These are phyloP conservation scores for Bombus vancouverensis DNA, from an alignment of 1,140 invertebrate species.

Conservation along the genomic window DNA sequence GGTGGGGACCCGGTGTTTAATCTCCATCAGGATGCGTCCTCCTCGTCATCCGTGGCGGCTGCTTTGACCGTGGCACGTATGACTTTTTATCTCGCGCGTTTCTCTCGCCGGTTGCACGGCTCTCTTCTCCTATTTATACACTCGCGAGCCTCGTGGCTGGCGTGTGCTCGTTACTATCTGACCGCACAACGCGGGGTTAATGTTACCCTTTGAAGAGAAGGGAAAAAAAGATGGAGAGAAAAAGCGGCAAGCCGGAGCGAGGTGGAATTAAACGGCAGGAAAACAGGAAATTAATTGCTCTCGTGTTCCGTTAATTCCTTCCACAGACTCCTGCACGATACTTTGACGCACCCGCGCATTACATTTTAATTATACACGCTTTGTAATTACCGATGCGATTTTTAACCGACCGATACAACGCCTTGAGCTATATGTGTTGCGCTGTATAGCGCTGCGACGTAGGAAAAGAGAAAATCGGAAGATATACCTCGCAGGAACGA, in stretches of 20 bases:
- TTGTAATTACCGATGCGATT: background rate
- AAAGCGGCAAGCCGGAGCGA: background rate
- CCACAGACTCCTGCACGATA: background rate
- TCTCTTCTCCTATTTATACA: constrained; percentile 55
- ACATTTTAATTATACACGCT: constrained; percentile 7
- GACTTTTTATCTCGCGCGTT: constrained; percentile 55
- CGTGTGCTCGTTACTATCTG: constrained; percentile 42
- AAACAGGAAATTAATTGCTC: constrained; percentile 55
- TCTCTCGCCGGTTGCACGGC: background rate
- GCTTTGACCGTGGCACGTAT: constrained; percentile 32
- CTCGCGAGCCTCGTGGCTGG: background rate
- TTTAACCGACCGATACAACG: background rate
- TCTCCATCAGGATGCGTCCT: constrained; percentile 23
- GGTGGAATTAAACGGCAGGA: constrained; percentile 11
- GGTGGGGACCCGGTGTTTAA: constrained; percentile 3
- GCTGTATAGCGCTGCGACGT: background rate
- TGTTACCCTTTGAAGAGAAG: constrained; percentile 38
- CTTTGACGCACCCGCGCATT: background rate
- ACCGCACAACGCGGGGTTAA: constrained; percentile 33
- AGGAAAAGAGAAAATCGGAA: background rate
- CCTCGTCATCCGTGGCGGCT: constrained; percentile 1
- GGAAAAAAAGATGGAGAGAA: background rate
- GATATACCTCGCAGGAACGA: background rate
- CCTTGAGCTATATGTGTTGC: no score
- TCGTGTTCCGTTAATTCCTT: constrained; percentile 26